These are phyloP conservation scores for Upupa epops DNA, from an alignment of 2,113 vertebrate species.

Conservation along the genomic window DNA sequence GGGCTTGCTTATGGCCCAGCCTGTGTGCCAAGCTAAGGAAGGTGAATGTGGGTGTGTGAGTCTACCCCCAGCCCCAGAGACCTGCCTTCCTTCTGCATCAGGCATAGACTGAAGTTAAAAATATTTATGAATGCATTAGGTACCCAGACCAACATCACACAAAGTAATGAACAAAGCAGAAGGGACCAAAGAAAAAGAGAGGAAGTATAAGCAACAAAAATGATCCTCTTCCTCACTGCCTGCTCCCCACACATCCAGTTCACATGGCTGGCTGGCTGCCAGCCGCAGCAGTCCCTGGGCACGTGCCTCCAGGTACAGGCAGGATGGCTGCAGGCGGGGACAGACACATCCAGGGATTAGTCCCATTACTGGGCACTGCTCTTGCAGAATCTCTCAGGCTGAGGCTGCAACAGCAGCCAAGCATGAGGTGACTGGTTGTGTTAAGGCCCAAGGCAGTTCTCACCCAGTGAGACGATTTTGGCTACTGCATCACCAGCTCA, in stretches of 20 bases:
- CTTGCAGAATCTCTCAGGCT: neutral
- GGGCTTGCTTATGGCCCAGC: neutral
- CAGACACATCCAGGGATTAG: fast-evolving
- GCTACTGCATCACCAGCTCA: fast-evolving
- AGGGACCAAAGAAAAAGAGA: no score
- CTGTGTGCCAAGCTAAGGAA: neutral
- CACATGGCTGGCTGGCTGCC: neutral
- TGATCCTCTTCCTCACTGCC: neutral
- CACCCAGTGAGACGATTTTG: neutral
- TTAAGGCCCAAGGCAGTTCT: neutral
- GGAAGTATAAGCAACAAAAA: neutral
- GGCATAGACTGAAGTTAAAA: neutral
- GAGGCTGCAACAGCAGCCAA: neutral
- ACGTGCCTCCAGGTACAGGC: neutral
- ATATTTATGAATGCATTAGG: neutral
- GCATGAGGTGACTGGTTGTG: fast-evolving
- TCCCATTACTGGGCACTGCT: no score
- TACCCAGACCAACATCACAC: neutral
- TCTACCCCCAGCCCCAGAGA: neutral
- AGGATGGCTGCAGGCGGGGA: neutral
- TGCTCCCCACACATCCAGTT: fast-evolving
- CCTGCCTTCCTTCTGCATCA: fast-evolving
- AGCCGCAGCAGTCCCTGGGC: neutral
- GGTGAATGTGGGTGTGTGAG: fast-evolving
- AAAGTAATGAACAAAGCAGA: no score